Conservation (phyloP, 2,797 vertebrate species). For the Typhlichthys subterraneus region DNA sequence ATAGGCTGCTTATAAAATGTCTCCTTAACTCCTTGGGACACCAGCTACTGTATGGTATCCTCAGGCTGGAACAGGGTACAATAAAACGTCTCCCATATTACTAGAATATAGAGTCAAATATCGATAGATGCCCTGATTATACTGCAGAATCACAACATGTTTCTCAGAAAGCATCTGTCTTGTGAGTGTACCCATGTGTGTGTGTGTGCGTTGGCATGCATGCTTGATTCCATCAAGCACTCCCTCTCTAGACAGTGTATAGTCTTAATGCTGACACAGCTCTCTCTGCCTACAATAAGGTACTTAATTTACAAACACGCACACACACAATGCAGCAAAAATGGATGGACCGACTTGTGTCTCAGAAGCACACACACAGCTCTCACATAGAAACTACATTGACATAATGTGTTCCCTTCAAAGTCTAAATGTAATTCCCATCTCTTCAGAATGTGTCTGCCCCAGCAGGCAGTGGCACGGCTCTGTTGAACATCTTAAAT, state of each 20-base stretch:
- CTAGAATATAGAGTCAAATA: too few species aligned
- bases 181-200: neutral
- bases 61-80: neutral
- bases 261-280: conserved; percentile 45
- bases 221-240: conserved; percentile 19
- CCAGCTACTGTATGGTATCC: conserved; percentile 2
- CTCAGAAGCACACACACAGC: neutral
- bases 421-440: neutral
- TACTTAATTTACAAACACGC: conserved; percentile 6
- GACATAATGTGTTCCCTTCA: conserved; percentile 22
- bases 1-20: neutral
- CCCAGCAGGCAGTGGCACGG: neutral
- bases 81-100: neutral
- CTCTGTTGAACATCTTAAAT: neutral
- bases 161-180: neutral
- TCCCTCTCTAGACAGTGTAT: conserved; percentile 17
- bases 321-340: neutral
- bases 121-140: too few species aligned
- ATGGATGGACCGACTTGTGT: too few species aligned
- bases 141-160: neutral
- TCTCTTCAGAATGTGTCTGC: neutral
- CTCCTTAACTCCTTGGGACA: conserved; percentile 9
- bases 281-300: conserved; percentile 8
- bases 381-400: conserved; percentile 8
- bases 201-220: neutral